These are phyloP conservation scores for Todus mexicanus DNA, from an alignment of 2,797 vertebrate genomes.

Conservation along the genomic window DNA sequence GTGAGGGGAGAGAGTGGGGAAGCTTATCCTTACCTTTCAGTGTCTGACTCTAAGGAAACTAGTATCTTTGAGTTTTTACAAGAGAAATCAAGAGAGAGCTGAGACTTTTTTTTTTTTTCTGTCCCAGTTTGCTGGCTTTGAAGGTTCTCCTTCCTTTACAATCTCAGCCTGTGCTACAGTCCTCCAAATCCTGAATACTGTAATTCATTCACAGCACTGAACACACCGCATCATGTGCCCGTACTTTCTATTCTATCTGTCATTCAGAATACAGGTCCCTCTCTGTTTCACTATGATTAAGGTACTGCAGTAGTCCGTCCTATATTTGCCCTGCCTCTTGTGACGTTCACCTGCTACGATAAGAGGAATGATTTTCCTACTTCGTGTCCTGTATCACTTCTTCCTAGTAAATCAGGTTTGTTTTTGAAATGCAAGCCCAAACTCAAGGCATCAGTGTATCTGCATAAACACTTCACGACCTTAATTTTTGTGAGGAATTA, in stretches of 20 bases:
- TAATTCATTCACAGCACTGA: background rate
- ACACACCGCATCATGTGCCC: background rate
- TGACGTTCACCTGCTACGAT: background rate
- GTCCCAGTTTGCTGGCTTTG: background rate
- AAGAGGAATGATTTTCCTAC: background rate
- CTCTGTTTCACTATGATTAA: background rate
- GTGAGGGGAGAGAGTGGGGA: background rate
- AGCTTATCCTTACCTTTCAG: background rate
- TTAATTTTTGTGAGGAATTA: background rate
- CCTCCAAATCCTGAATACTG: background rate
- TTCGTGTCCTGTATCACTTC: background rate
- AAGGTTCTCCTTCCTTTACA: background rate
- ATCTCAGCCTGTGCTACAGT: background rate
- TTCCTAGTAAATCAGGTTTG: background rate
- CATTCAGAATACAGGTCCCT: background rate
- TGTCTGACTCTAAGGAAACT: background rate
- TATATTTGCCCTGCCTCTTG: background rate
- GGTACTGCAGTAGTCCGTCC: background rate
- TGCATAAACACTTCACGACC: background rate
- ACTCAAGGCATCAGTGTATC: background rate
- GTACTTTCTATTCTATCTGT: background rate
- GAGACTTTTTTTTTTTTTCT: background rate
- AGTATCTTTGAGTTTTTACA: background rate
- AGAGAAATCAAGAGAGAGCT: background rate
- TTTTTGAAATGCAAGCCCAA: background rate